These are phyloP conservation scores for Rhinoderma darwinii DNA, from an alignment of 2,113 vertebrate genomes.

Conservation along the genomic window DNA sequence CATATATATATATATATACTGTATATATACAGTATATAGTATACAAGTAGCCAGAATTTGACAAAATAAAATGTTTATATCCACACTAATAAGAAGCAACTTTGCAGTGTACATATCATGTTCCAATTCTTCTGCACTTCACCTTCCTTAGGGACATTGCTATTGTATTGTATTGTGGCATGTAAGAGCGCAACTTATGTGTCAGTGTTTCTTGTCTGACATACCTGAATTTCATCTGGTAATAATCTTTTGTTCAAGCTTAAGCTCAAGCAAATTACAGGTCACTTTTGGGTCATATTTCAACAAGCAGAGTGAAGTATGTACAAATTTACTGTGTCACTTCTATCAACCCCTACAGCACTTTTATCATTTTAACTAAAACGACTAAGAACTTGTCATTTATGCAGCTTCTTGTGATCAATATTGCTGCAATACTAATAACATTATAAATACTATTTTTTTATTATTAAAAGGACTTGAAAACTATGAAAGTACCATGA, in stretches of 20 bases:
- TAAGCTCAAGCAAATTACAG: slow-evolving; percentile 31
- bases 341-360: not conserved
- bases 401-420: not conserved
- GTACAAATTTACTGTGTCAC: slow-evolving; percentile 38
- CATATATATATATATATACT: too few species aligned
- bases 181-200: not conserved
- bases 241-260: slow-evolving; percentile 22
- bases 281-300: slow-evolving; percentile 36
- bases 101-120: not conserved
- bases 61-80: not conserved
- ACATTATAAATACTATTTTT: not conserved
- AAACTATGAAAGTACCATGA: too few species aligned
- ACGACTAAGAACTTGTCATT: not conserved
- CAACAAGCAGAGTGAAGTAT: not conserved
- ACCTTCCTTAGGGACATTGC: not conserved
- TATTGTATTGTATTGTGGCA: not conserved
- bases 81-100: not conserved
- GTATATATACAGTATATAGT: too few species aligned
- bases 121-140: not conserved
- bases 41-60: not conserved
- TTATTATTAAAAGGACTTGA: not conserved
- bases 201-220: not conserved
- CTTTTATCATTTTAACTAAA: not conserved
- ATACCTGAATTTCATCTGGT: slow-evolving; percentile 42
- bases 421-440: not conserved